A percentile compares a stretch with the other conserved stretches of the same genome.
Conservation (phyloP, 1,140 invertebrate species). For the Heliconius nattereri region DNA sequence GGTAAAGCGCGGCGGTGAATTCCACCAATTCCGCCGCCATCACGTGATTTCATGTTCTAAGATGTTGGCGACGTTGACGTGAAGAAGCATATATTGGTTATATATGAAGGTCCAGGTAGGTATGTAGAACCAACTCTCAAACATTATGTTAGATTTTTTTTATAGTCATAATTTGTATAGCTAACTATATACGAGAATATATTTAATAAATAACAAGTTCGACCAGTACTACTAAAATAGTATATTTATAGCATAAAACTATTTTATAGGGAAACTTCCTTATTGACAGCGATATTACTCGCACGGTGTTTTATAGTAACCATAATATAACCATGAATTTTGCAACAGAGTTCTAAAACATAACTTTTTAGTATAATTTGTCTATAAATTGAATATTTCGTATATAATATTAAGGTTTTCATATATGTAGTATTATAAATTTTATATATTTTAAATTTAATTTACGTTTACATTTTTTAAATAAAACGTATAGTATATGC, state of each 20-base stretch:
- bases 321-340: constrained; percentile 5
- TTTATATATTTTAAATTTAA: too few species aligned
- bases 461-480: too few species aligned
- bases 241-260: background rate
- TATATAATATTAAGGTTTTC: background rate
- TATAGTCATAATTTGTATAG: background rate
- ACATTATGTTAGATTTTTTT: background rate
- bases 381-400: background rate
- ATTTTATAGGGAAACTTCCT: constrained; percentile 7
- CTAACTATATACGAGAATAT: background rate
- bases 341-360: constrained; percentile 2
- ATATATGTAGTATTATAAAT: too few species aligned
- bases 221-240: background rate
- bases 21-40: too few species aligned
- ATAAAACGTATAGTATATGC: too few species aligned
- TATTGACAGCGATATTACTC: constrained; percentile 8
- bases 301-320: constrained; percentile 1
- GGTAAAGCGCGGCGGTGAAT: too few species aligned
- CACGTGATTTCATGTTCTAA: too few species aligned
- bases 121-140: too few species aligned
- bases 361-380: background rate
- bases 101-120: too few species aligned
- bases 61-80: too few species aligned
- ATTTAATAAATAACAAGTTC: constrained; percentile 2
- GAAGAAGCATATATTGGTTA: too few species aligned